Conservation (phyloP, 64 coral and sea anemone species). For the Hydrozoanthus tunicans region DNA sequence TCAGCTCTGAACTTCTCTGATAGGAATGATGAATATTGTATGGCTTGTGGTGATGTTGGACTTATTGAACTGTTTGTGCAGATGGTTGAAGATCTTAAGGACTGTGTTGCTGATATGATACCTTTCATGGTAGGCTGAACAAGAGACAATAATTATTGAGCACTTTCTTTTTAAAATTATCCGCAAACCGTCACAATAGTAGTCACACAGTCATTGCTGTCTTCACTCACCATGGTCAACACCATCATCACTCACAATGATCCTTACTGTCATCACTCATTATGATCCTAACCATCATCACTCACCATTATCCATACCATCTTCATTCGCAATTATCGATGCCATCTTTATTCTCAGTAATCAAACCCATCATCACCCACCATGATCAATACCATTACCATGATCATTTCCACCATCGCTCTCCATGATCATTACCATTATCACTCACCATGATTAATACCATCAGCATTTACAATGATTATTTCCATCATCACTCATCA, state of each 20-base stretch:
- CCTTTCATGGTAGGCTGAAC: constrained; percentile 21
- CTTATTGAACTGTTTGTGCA: constrained; percentile 6
- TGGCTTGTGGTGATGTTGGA: constrained; percentile 16
- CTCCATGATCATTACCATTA: not conserved
- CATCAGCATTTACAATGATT: not conserved
- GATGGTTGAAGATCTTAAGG: constrained; percentile 28
- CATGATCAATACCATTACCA: not conserved
- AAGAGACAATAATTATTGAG: not conserved
- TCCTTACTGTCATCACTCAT: not conserved
- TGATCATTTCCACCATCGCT: not conserved
- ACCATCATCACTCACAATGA: not conserved
- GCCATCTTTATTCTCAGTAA: not conserved
- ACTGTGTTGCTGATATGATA: constrained; percentile 39
- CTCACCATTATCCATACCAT: not conserved
- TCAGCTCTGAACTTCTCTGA: constrained; percentile 24
- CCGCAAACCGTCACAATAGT: not conserved
- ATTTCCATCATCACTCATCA: not conserved
- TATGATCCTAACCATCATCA: not conserved
- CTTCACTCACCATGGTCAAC: not conserved
- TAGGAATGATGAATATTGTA: constrained; percentile 1
- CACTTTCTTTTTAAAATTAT: no score
- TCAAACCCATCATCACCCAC: not conserved
- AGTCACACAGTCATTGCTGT: not conserved
- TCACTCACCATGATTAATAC: not conserved
- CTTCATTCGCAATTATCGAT: not conserved